phyloP scores from a whole-genome alignment of 2,888 invertebrate species.

The Cenopis cana region DNA sequence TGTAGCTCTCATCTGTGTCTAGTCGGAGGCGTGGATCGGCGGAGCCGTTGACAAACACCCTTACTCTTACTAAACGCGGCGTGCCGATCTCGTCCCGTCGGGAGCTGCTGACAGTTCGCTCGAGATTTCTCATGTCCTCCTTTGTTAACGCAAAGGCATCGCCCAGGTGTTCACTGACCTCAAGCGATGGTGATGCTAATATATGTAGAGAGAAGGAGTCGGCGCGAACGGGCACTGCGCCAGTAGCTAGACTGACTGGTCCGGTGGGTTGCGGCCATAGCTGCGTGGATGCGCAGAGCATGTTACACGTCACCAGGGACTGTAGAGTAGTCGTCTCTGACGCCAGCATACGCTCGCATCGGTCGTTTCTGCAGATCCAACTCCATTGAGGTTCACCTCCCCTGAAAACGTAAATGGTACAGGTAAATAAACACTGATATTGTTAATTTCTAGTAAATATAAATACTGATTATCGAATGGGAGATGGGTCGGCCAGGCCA shows the following conservation, averaged over 20 bases:
- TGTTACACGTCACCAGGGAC: slow-evolving; percentile 90
- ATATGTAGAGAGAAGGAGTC: slow-evolving; percentile 80
- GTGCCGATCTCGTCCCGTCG: slow-evolving; percentile 53
- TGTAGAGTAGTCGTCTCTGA: slow-evolving; percentile 75
- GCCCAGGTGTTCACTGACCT: slow-evolving; percentile 70
- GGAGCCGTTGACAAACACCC: slow-evolving; percentile 83
- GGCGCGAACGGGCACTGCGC: slow-evolving; percentile 85
- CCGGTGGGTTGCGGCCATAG: slow-evolving; percentile 94
- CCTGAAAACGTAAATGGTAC: slow-evolving; percentile 65
- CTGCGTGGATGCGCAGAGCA: slow-evolving; percentile 90
- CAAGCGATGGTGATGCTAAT: slow-evolving; percentile 66
- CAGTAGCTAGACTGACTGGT: slow-evolving; percentile 87
- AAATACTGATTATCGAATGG: background rate
- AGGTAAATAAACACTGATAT: slow-evolving; percentile 1
- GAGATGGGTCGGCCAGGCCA: too few relatives aligned
- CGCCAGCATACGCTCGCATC: slow-evolving; percentile 87
- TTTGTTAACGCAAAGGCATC: slow-evolving; percentile 83
- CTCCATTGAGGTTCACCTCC: slow-evolving; percentile 88
- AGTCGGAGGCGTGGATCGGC: slow-evolving; percentile 85
- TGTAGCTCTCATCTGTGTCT: slow-evolving; percentile 91
- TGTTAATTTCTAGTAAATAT: too few relatives aligned
- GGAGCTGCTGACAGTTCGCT: slow-evolving; percentile 63
- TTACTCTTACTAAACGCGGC: slow-evolving; percentile 74
- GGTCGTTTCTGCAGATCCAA: slow-evolving; percentile 89
- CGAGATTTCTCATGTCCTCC: slow-evolving; percentile 78